Evolutionary conservation across 2,113 vertebrate species (phyloP).

Genomic region (Rhipidura dahli): DNA sequence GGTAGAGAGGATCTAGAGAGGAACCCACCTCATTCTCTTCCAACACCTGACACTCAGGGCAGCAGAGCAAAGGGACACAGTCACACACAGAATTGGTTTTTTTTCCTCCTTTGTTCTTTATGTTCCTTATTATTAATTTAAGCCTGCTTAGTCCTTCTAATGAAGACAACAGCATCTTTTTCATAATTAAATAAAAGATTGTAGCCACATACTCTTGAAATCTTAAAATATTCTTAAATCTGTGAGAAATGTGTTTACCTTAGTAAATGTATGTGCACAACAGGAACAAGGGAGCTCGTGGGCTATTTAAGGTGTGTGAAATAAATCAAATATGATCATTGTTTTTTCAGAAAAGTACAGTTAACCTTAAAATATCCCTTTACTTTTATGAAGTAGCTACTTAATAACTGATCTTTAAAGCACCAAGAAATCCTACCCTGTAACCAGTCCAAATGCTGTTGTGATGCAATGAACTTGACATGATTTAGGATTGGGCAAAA

Average conservation of each 20-base stretch:
- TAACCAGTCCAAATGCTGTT: not conserved
- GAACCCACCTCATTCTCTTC: not conserved
- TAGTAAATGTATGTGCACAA: not conserved
- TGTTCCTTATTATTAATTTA: not conserved
- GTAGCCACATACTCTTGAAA: not conserved
- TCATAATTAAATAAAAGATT: not conserved
- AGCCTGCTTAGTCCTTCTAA: not conserved
- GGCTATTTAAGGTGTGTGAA: not conserved
- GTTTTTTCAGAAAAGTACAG: not conserved
- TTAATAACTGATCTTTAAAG: not conserved
- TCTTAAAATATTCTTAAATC: not conserved
- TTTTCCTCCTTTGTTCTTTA: not conserved
- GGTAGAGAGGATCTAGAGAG: not conserved
- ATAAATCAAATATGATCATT: not conserved
- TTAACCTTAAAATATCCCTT: not conserved
- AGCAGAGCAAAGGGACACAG: too few species aligned
- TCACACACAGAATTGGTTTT: not conserved
- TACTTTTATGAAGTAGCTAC: not conserved
- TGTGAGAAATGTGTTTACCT: not conserved
- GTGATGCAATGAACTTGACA: not conserved
- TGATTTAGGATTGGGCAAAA: rapidly evolving
- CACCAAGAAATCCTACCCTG: not conserved
- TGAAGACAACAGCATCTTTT: rapidly evolving
- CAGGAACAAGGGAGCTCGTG: not conserved
- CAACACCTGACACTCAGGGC: not conserved